Conservation (phyloP, 2,113 vertebrate genomes). For the Cranoglanis bouderius region DNA sequence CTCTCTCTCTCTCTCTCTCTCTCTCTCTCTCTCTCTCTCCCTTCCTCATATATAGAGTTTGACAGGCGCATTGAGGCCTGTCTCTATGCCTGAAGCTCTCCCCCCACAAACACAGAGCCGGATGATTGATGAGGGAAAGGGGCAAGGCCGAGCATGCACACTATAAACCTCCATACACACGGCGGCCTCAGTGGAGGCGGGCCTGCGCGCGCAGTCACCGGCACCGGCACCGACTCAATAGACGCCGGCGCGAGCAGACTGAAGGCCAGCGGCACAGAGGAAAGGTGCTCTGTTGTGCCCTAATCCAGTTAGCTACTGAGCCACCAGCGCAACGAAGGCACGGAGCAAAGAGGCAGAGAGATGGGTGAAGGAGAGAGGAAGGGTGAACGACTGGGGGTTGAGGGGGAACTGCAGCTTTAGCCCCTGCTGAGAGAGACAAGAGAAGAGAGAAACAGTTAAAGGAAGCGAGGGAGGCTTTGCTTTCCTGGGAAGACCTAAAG, state of each 20-base stretch:
- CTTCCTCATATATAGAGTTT: conserved; percentile 72
- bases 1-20: conserved; percentile 40
- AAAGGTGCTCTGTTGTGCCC: conserved; percentile 96
- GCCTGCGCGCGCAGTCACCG: conserved; percentile 90
- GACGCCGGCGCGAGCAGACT: conserved; percentile 75
- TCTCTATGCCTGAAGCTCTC: conserved; percentile 84
- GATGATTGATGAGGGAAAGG: conserved; percentile 98
- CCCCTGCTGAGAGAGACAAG: conserved; percentile 48
- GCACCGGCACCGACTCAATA: conserved; percentile 80
- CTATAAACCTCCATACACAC: conserved; percentile 92
- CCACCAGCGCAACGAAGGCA: conserved; percentile 88
- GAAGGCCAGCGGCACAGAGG: conserved; percentile 77
- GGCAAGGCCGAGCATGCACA: conserved; percentile 90
- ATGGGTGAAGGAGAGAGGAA: conserved; percentile 39
- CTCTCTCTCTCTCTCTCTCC: conserved; percentile 55
- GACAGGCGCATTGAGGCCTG: conserved; percentile 90
- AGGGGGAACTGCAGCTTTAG: conserved; percentile 20
- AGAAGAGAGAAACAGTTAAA: conserved; percentile 57
- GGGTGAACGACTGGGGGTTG: conserved; percentile 44
- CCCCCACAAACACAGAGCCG: conserved; percentile 81
- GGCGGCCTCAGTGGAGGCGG: conserved; percentile 82
- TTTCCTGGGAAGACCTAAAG: conserved; percentile 16
- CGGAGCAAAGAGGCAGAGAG: conserved; percentile 73
- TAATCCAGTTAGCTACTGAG: conserved; percentile 91
- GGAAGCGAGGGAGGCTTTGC: background rate